phyloP scores from a whole-genome alignment of 2,888 invertebrate species.

The Lycia hirtaria region DNA sequence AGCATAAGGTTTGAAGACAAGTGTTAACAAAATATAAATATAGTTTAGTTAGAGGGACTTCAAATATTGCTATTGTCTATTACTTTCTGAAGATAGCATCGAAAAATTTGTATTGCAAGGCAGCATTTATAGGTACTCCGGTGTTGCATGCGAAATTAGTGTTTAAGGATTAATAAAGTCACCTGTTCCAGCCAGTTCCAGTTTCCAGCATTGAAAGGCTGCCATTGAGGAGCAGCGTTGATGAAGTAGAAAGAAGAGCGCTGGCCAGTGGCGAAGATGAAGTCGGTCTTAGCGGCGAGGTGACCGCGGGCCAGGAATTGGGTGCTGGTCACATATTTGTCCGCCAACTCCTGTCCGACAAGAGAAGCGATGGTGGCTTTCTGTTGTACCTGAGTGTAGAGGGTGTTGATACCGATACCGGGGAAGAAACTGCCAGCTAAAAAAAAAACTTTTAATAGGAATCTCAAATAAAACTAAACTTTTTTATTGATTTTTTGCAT shows the following conservation, averaged over 20 bases:
- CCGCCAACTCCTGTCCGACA: slow-evolving; percentile 64
- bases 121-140: neutral
- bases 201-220: slow-evolving; percentile 86
- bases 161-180: neutral
- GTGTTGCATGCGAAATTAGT: neutral
- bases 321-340: slow-evolving; percentile 73
- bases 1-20: too few species aligned
- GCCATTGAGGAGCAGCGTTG: slow-evolving; percentile 89
- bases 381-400: slow-evolving; percentile 71
- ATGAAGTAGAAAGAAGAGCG: slow-evolving; percentile 86
- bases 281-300: slow-evolving; percentile 86
- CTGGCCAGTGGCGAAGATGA: slow-evolving; percentile 85
- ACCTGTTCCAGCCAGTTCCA: slow-evolving; percentile 84
- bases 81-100: too few species aligned
- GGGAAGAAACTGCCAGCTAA: slow-evolving; percentile 80
- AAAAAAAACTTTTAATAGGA: slow-evolving; percentile 29
- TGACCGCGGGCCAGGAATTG: slow-evolving; percentile 86
- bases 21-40: too few species aligned
- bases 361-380: slow-evolving; percentile 58
- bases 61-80: too few species aligned
- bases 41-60: too few species aligned
- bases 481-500: too few species aligned
- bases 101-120: too few species aligned
- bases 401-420: slow-evolving; percentile 65
- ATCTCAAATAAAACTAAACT: neutral